Percentiles rank a stretch among this genome's conserved stretches.
phyloP scores from a whole-genome alignment of 2,888 invertebrate genomes.

The Noctua janthe region DNA sequence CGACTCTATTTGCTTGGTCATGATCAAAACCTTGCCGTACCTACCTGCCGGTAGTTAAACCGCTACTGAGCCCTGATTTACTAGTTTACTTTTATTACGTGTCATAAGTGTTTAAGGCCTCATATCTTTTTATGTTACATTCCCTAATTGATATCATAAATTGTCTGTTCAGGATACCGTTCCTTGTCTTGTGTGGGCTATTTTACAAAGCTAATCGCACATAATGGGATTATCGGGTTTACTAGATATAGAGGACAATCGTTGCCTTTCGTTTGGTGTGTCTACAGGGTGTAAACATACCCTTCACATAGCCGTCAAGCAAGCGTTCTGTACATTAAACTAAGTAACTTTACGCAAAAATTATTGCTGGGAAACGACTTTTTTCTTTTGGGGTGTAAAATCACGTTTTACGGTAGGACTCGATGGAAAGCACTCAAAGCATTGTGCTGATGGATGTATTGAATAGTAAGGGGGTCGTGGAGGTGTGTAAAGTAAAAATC shows the following conservation, averaged over 20 bases:
- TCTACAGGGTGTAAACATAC: no score
- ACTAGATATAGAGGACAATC: neutral
- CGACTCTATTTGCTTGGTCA: slow-evolving; percentile 54
- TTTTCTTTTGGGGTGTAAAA: no score
- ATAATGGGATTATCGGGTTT: neutral
- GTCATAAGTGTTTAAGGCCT: slow-evolving; percentile 14
- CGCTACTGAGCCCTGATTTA: slow-evolving; percentile 41
- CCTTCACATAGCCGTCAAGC: no score
- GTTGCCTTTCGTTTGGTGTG: neutral
- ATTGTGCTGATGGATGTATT: no score
- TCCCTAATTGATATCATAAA: slow-evolving; percentile 1
- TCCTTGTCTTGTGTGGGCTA: neutral
- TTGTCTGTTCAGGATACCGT: neutral
- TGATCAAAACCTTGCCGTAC: slow-evolving; percentile 45
- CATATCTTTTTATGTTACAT: neutral
- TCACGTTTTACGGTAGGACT: no score
- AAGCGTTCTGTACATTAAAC: no score
- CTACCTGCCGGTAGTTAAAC: slow-evolving; percentile 31
- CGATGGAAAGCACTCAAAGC: no score
- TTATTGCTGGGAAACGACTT: no score
- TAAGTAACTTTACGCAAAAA: no score
- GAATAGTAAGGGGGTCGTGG: no score
- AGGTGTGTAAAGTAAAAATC: no score
- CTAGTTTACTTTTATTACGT: slow-evolving; percentile 19
- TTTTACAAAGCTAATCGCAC: neutral